These are phyloP conservation scores for Anas bahamensis DNA, from an alignment of 2,797 vertebrate genomes.

Conservation along the genomic window DNA sequence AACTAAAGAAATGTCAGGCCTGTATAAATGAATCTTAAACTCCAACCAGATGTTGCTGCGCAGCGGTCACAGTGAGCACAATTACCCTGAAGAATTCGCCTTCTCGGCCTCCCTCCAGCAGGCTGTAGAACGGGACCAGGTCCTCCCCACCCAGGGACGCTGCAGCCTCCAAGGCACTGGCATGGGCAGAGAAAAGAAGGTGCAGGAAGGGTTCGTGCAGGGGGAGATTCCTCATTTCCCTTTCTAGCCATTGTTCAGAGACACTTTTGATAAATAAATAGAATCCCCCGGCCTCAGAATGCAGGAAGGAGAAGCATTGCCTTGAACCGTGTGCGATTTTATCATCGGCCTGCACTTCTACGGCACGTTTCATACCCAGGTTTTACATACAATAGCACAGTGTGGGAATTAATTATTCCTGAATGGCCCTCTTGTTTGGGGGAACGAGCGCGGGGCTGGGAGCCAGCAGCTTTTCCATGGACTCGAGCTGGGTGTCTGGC, in stretches of 20 bases:
- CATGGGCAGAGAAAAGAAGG: conserved; percentile 11
- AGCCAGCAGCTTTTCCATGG: conserved; percentile 59
- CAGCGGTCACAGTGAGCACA: neutral
- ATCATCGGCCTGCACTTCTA: conserved; percentile 13
- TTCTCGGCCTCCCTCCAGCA: conserved; percentile 89
- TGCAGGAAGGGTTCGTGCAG: neutral
- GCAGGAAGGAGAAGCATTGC: neutral
- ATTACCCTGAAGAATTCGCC: conserved; percentile 90
- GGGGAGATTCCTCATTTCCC: neutral
- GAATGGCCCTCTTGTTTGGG: conserved; percentile 54
- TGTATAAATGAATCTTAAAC: neutral
- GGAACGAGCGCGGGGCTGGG: conserved; percentile 51
- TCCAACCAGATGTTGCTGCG: neutral
- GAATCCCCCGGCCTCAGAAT: neutral
- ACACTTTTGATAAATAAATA: neutral
- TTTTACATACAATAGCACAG: conserved; percentile 70
- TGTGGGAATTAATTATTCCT: conserved; percentile 63
- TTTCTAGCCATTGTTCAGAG: neutral
- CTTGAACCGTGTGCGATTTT: neutral
- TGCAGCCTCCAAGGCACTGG: conserved; percentile 88
- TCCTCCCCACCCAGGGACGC: conserved; percentile 87
- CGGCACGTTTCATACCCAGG: conserved; percentile 31
- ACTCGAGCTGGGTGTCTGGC: conserved; percentile 53
- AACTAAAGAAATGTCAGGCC: neutral
- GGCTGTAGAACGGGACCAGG: conserved; percentile 88